These are phyloP conservation scores for Pogonus chalceus DNA, from an alignment of 1,140 invertebrate genomes.

Conservation along the genomic window DNA sequence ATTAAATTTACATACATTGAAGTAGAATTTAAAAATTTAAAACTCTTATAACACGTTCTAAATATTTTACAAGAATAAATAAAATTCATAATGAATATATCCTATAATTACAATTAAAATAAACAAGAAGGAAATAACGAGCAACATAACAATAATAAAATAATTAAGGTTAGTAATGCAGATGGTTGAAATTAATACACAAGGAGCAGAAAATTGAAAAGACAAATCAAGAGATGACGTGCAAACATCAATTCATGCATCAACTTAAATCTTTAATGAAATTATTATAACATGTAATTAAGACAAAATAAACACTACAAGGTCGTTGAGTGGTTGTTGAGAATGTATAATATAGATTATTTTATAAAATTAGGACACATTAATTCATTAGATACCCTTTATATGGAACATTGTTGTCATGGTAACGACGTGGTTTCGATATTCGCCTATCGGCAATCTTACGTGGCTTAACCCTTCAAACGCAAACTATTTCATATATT, in stretches of 20 bases:
- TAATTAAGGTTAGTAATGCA: too few species aligned
- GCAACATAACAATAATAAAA: too few species aligned
- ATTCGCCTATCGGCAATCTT: not conserved
- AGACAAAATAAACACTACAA: not conserved
- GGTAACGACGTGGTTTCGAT: not conserved
- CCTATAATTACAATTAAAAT: too few species aligned
- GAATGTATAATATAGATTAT: not conserved
- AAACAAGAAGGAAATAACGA: too few species aligned
- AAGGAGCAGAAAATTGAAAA: not conserved
- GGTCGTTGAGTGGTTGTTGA: not conserved
- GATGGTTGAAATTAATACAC: not conserved
- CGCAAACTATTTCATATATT: not conserved
- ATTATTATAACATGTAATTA: not conserved
- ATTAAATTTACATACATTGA: too few species aligned
- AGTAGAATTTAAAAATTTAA: too few species aligned
- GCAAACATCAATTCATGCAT: not conserved
- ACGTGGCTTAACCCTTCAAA: not conserved
- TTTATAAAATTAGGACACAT: not conserved
- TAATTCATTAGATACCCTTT: slow-evolving; percentile 1
- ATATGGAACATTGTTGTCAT: not conserved
- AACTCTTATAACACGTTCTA: too few species aligned
- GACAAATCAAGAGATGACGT: not conserved
- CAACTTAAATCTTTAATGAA: too few species aligned
- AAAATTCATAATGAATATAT: too few species aligned
- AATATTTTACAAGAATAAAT: too few species aligned